Conservation (phyloP, 2,797 vertebrate genomes). For the Coregonus suidteri region DNA sequence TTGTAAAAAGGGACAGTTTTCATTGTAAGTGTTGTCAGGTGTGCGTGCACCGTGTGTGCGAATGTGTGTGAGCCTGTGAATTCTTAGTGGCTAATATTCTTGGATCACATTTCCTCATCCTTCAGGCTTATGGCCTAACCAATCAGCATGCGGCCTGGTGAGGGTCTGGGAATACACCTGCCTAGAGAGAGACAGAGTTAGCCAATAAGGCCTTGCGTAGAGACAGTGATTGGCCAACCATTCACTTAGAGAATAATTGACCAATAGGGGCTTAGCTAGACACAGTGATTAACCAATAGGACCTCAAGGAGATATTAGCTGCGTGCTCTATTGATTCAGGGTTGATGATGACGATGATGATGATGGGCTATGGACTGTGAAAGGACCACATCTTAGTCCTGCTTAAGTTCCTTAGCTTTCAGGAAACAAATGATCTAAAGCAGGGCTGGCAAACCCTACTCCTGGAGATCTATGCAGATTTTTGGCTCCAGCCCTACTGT, state of each 20-base stretch:
- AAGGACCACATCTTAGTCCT: no score
- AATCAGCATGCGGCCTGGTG: conserved; percentile 59
- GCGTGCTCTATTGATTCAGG: not conserved
- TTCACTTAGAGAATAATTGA: not conserved
- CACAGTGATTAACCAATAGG: not conserved
- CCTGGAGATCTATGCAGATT: no score
- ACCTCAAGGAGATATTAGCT: not conserved
- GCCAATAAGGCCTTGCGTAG: conserved; percentile 14
- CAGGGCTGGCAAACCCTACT: no score
- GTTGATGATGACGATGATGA: no score
- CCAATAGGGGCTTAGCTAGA: not conserved
- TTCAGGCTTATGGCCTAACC: conserved; percentile 70
- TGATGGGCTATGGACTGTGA: no score
- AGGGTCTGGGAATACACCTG: conserved; percentile 49
- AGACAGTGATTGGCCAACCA: conserved; percentile 12
- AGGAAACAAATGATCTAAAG: no score
- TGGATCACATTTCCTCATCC: conserved; percentile 66
- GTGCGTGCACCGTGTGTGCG: conserved; percentile 8
- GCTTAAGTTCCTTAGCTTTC: no score
- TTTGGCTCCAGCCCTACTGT: no score
- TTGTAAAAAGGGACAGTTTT: conserved; percentile 23
- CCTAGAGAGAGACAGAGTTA: not conserved
- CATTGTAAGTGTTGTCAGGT: conserved; percentile 42
- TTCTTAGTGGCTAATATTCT: conserved; percentile 68
- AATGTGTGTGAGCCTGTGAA: not conserved